These are phyloP conservation scores for Zaprionus lachaisei DNA, from an alignment of 1,140 invertebrate genomes.

Conservation along the genomic window DNA sequence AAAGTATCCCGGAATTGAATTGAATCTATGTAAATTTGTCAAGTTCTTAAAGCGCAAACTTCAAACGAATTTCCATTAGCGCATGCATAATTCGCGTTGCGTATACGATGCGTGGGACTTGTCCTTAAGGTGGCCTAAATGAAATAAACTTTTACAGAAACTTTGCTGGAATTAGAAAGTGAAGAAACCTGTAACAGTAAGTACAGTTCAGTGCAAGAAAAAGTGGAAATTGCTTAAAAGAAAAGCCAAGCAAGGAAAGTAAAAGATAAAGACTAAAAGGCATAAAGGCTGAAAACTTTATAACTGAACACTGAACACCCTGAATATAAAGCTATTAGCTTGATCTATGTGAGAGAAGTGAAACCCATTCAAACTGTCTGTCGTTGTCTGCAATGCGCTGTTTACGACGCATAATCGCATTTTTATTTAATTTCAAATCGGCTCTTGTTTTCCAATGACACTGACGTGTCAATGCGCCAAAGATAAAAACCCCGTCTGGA, in stretches of 20 bases:
- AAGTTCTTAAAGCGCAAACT: conserved; percentile 74
- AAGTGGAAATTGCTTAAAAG: background rate
- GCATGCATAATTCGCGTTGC: conserved; percentile 67
- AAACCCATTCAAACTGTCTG: conserved; percentile 42
- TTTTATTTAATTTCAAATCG: conserved; percentile 74
- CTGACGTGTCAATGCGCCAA: conserved; percentile 75
- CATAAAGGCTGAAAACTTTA: too few species aligned
- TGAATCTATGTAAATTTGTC: conserved; percentile 72
- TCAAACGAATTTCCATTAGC: conserved; percentile 67
- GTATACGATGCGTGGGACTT: conserved; percentile 21
- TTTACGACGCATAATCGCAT: conserved; percentile 76
- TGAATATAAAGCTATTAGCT: background rate
- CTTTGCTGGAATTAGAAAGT: background rate
- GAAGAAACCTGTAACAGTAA: background rate
- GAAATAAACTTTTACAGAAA: conserved; percentile 18
- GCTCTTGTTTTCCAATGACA: conserved; percentile 67
- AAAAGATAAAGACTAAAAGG: background rate
- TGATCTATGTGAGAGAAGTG: background rate
- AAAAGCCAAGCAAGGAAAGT: background rate
- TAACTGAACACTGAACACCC: too few species aligned
- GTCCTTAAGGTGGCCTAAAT: background rate
- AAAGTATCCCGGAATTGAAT: conserved; percentile 37
- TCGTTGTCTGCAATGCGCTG: conserved; percentile 63
- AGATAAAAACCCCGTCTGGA: conserved; percentile 36
- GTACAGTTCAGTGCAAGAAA: background rate